Conservation (phyloP, 1,140 invertebrate genomes). For the Calliopsis andreniformis region DNA sequence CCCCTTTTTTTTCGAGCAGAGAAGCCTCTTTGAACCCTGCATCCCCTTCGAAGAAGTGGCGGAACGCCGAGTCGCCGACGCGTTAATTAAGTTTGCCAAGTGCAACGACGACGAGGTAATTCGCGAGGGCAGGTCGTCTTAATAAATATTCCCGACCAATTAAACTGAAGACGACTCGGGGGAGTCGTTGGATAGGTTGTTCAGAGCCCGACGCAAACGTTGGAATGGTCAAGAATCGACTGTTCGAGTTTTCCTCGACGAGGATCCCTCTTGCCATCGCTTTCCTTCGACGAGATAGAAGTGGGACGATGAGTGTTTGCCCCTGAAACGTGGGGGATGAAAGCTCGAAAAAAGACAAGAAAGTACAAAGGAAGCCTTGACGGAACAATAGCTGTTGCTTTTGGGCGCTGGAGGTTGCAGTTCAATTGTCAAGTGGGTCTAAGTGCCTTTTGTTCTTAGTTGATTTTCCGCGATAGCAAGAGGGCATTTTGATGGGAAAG, state of each 20-base stretch:
- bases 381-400: constrained; percentile 8
- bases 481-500: not conserved
- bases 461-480: not conserved
- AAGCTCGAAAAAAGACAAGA: not conserved
- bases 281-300: too few relatives aligned
- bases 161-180: constrained; percentile 18
- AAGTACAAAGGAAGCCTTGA: constrained; percentile 5
- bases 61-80: not conserved
- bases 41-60: not conserved
- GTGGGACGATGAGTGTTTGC: not conserved
- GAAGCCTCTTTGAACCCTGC: not conserved
- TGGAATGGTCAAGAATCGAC: not conserved
- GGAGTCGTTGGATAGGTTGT: not conserved
- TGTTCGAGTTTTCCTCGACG: not conserved
- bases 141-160: constrained; percentile 50
- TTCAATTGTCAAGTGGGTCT: not conserved
- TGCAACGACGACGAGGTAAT: constrained; percentile 8
- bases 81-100: constrained; percentile 49
- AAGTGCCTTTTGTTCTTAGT: constrained; percentile 1
- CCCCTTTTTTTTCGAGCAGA: not conserved
- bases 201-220: not conserved
- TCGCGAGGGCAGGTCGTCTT: constrained; percentile 42
- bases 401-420: not conserved
- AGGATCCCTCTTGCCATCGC: not conserved
- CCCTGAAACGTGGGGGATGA: constrained; percentile 1